A percentile compares a stretch with the other conserved stretches of the same genome.
These are phyloP conservation scores for Ryuthela nishihirai DNA, from an alignment of 2,888 invertebrate species.

Conservation along the genomic window DNA sequence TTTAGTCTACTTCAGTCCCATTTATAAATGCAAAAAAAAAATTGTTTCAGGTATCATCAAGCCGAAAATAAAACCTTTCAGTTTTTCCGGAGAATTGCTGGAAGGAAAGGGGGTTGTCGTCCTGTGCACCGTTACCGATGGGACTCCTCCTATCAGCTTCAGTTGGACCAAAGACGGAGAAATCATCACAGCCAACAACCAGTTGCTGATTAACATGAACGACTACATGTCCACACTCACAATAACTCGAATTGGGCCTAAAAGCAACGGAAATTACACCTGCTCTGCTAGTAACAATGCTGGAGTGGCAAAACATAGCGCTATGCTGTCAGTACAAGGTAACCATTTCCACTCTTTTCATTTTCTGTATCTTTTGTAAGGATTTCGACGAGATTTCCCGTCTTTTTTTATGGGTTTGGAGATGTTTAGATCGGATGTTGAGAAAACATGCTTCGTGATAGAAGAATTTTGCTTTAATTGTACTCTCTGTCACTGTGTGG, in stretches of 20 bases:
- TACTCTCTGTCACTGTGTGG: not conserved
- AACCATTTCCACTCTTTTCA: too few relatives aligned
- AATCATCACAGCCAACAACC: not conserved
- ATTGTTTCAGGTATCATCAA: not conserved
- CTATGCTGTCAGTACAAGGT: too few relatives aligned
- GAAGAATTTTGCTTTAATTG: too few relatives aligned
- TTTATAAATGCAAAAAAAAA: too few relatives aligned
- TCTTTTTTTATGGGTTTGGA: too few relatives aligned
- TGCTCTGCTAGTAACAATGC: constrained; percentile 12
- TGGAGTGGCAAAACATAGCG: too few relatives aligned
- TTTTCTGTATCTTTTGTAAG: too few relatives aligned
- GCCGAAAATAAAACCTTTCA: constrained; percentile 7
- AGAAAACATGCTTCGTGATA: too few relatives aligned
- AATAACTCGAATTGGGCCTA: not conserved
- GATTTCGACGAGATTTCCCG: too few relatives aligned
- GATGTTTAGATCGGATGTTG: too few relatives aligned
- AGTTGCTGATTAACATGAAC: not conserved
- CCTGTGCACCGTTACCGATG: constrained; percentile 1
- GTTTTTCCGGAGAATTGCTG: constrained; percentile 6
- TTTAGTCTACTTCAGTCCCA: too few relatives aligned
- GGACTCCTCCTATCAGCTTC: constrained; percentile 6
- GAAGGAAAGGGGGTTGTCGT: constrained; percentile 5
- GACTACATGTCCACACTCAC: constrained; percentile 1
- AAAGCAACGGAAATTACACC: constrained; percentile 17
- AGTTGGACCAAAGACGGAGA: constrained; percentile 11